A percentile compares a stretch with the other conserved stretches of the same genome.
Evolutionary conservation across 2,113 vertebrate genomes (phyloP).

Genomic region (Crotalus horridus): DNA sequence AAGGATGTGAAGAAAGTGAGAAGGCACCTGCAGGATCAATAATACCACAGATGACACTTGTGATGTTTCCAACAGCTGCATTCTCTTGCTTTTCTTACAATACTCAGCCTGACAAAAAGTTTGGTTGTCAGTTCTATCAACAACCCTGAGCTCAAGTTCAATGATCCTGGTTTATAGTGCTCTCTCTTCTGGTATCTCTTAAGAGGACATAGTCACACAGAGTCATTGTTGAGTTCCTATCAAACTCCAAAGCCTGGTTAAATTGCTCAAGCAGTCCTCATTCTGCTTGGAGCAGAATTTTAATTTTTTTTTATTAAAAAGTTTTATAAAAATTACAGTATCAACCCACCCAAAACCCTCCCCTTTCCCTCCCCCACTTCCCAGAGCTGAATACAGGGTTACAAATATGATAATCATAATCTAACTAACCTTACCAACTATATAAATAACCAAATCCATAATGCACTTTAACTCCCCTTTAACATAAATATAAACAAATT

Average conservation of each 20-base stretch:
- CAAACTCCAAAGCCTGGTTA: not conserved
- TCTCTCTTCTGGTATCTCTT: not conserved
- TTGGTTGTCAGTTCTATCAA: not conserved
- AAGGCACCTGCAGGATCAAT: not conserved
- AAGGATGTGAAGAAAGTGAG: not conserved
- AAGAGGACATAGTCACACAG: not conserved
- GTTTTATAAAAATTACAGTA: too few species aligned
- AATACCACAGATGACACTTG: not conserved
- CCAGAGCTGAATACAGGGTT: too few species aligned
- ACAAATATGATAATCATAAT: too few species aligned
- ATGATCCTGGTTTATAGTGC: not conserved
- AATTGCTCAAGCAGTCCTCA: not conserved
- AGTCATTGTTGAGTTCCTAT: not conserved
- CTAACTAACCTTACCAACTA: too few species aligned
- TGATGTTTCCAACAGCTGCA: not conserved
- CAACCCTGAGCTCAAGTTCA: not conserved
- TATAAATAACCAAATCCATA: too few species aligned
- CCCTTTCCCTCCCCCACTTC: too few species aligned
- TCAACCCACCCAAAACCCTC: too few species aligned
- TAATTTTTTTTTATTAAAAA: not conserved
- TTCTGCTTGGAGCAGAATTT: not conserved
- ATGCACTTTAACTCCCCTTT: too few species aligned
- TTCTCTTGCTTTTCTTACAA: not conserved
- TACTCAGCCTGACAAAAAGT: not conserved
- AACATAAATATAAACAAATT: too few species aligned